A percentile compares a stretch with the other conserved stretches of the same genome.
These are phyloP conservation scores for Cyanistes caeruleus DNA, from an alignment of 2,113 vertebrate genomes.

Conservation along the genomic window DNA sequence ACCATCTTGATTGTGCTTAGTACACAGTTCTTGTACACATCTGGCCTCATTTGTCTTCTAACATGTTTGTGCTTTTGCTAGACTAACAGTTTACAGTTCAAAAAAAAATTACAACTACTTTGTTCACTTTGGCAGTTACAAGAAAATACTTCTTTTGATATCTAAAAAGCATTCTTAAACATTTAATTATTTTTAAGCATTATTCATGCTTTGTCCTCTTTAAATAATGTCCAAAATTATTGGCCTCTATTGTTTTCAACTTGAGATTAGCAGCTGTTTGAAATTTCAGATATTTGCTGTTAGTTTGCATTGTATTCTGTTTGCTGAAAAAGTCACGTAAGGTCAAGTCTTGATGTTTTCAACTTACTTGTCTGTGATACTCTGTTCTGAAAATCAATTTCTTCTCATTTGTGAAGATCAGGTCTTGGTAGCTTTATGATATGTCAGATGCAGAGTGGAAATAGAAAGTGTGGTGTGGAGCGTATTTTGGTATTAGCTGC, in stretches of 20 bases:
- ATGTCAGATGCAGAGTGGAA: not conserved
- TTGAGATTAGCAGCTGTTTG: not conserved
- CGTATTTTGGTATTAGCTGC: not conserved
- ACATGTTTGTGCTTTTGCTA: not conserved
- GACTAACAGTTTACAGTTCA: not conserved
- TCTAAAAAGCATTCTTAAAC: not conserved
- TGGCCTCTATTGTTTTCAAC: not conserved
- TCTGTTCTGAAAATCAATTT: conserved; percentile 7
- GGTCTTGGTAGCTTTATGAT: not conserved
- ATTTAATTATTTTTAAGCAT: not conserved
- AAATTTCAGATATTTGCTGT: not conserved
- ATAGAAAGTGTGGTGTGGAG: not conserved
- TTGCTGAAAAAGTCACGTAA: not conserved
- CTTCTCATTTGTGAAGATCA: not conserved
- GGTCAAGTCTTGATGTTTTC: not conserved
- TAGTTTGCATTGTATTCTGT: not conserved
- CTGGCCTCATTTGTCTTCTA: not conserved
- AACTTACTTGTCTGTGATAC: not conserved
- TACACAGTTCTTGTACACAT: not conserved
- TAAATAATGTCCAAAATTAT: not conserved
- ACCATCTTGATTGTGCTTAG: not conserved
- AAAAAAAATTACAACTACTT: not conserved
- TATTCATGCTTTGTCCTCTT: not conserved
- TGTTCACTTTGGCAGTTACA: not conserved
- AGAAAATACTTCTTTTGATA: not conserved